Percentiles rank a stretch among this genome's conserved stretches.
Conservation (phyloP, 2,113 vertebrate species). For the Pycnonotus jocosus region DNA sequence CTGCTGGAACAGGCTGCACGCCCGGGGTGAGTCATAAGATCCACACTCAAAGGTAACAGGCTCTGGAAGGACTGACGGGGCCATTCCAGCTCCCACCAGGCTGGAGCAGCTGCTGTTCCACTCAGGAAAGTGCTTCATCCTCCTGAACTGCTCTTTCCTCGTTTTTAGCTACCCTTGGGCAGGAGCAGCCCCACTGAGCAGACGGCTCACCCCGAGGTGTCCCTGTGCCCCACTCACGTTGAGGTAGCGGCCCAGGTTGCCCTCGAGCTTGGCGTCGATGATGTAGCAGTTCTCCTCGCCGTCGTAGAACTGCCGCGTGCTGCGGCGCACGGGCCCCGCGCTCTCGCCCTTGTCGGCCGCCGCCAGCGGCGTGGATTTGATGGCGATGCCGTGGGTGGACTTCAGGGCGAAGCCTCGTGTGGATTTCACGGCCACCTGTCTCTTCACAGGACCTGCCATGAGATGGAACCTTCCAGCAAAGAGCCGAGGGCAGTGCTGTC, state of each 20-base stretch:
- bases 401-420: constrained; percentile 93
- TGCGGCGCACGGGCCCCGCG: constrained; percentile 59
- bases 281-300: constrained; percentile 98
- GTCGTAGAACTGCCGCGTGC: constrained; percentile 91
- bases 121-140: fast-evolving
- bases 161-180: fast-evolving
- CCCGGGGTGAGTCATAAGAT: background rate
- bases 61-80: background rate
- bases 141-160: fast-evolving
- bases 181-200: fast-evolving
- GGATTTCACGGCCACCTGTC: constrained; percentile 95
- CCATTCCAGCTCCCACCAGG: background rate
- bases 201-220: fast-evolving
- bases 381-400: constrained; percentile 86
- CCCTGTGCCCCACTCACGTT: constrained; percentile 76
- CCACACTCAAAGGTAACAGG: background rate
- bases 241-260: constrained; percentile 95
- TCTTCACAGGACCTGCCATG: constrained; percentile 77
- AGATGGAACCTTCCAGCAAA: fast-evolving
- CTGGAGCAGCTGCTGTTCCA: fast-evolving
- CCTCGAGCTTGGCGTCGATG: constrained; percentile 95
- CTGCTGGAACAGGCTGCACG: background rate
- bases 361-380: constrained; percentile 80
- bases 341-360: constrained; percentile 74
- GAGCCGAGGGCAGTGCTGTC: fast-evolving